Conservation (phyloP, 1,140 invertebrate species). For the Berghia stephanieae region DNA sequence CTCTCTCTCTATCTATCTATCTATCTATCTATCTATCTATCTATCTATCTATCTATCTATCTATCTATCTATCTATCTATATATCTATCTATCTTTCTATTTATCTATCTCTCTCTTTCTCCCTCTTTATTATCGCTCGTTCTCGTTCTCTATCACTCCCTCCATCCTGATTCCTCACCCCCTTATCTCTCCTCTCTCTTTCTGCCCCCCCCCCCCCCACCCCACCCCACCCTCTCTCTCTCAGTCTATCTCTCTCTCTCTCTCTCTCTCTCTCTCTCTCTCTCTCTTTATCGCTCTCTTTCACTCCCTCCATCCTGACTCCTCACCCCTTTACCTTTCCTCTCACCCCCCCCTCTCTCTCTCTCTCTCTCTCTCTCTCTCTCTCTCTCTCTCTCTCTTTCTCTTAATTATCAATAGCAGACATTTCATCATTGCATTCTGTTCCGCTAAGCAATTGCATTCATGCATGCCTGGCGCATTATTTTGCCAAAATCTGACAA, state of each 20-base stretch:
- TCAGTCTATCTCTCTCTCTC: background rate
- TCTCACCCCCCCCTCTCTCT: background rate
- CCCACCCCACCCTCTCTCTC: too few species aligned
- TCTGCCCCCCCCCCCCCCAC: too few species aligned
- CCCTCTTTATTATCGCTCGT: background rate
- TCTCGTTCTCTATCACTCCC: too few species aligned
- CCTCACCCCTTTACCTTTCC: background rate
- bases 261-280: constrained; percentile 19
- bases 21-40: too few species aligned
- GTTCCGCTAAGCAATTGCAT: too few species aligned
- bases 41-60: too few species aligned
- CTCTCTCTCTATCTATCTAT: too few species aligned
- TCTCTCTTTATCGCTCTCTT: constrained; percentile 4
- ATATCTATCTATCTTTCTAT: too few species aligned
- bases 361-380: constrained; percentile 19
- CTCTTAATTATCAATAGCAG: background rate
- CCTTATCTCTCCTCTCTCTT: background rate
- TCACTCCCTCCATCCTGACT: background rate
- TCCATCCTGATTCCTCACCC: too few species aligned
- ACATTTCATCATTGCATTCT: background rate
- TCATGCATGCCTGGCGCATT: background rate
- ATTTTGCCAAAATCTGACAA: background rate
- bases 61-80: too few species aligned
- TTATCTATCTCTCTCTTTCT: too few species aligned
- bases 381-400: constrained; percentile 14